Conservation (phyloP, 2,113 vertebrate genomes). For the Heteronetta atricapilla region DNA sequence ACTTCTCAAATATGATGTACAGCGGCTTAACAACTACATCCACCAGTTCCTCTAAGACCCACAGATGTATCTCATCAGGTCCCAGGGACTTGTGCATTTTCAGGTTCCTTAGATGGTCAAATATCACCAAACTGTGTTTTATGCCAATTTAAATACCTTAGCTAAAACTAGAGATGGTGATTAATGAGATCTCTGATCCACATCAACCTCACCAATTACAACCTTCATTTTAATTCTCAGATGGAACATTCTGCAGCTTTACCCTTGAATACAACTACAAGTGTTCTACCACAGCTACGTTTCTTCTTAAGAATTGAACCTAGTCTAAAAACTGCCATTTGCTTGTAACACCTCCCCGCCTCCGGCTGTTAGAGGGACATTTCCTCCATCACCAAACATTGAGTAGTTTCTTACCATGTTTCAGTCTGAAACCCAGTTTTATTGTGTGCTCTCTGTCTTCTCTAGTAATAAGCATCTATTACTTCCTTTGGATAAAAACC, state of each 20-base stretch:
- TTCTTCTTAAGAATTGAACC: neutral
- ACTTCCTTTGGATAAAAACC: neutral
- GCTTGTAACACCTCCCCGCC: neutral
- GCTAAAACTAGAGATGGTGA: neutral
- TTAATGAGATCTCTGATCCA: neutral
- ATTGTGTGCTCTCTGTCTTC: neutral
- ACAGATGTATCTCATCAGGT: too few relatives aligned
- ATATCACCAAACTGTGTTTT: neutral
- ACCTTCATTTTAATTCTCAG: neutral
- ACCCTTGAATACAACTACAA: neutral
- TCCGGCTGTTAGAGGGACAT: neutral
- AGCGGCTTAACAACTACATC: too few relatives aligned
- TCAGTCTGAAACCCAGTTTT: neutral
- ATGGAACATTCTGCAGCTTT: neutral
- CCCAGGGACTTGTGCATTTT: too few relatives aligned
- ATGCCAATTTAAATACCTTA: neutral
- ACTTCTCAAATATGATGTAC: too few relatives aligned
- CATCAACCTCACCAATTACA: accelerated
- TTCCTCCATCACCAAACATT: neutral
- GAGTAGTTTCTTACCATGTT: neutral
- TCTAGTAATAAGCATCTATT: neutral
- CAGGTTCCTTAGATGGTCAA: too few relatives aligned
- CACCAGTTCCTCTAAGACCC: too few relatives aligned
- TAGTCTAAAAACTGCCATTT: neutral
- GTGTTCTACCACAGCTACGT: neutral